Percentiles rank a stretch among this genome's conserved stretches.
These are phyloP conservation scores for Spondyliosoma cantharus DNA, from an alignment of 2,797 vertebrate genomes.

Conservation along the genomic window DNA sequence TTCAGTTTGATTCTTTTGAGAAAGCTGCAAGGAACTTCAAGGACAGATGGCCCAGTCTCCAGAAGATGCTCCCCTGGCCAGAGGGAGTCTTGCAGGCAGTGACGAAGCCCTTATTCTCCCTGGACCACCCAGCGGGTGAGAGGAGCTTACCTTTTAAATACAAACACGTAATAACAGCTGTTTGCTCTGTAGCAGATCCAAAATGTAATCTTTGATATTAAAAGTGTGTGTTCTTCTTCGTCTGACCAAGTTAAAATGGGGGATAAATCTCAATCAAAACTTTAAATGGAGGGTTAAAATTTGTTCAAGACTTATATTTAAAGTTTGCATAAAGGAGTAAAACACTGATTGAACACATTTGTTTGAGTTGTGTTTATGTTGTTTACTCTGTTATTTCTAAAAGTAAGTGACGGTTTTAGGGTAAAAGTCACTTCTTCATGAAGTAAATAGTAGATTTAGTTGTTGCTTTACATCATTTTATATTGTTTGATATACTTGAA, in stretches of 20 bases:
- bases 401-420: neutral
- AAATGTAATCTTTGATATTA: neutral
- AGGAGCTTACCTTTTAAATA: neutral
- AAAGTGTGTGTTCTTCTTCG: neutral
- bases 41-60: constrained; percentile 46
- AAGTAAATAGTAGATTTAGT: neutral
- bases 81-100: constrained; percentile 47
- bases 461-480: neutral
- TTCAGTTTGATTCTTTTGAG: constrained; percentile 2
- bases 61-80: constrained; percentile 54
- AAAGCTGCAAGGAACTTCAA: constrained; percentile 9
- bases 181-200: neutral
- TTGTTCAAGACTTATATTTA: neutral
- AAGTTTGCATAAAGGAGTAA: neutral
- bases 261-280: neutral
- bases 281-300: neutral
- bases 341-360: neutral
- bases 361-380: neutral
- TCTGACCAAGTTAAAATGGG: neutral
- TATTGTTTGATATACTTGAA: neutral
- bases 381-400: neutral
- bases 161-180: neutral
- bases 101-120: constrained; percentile 45
- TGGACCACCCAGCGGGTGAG: constrained; percentile 60
- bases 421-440: neutral